Percentiles rank a stretch among this genome's conserved stretches.
These are phyloP conservation scores for Petrosia ficiformis DNA, from an alignment of 37 sponge, comb jelly and placozoan species.

Conservation along the genomic window DNA sequence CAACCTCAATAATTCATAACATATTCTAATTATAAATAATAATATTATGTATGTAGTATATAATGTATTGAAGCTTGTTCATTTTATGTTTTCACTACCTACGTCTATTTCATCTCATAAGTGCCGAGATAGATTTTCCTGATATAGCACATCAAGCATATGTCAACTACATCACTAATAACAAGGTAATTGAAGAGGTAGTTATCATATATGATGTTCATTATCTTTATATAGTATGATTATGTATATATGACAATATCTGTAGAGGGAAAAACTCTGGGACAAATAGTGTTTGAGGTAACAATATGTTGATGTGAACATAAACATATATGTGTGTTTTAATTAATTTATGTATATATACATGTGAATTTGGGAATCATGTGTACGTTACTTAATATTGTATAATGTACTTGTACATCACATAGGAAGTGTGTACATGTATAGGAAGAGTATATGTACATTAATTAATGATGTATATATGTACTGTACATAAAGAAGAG, in stretches of 20 bases:
- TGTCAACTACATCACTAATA: background rate
- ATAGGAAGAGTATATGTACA: background rate
- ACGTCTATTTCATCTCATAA: background rate
- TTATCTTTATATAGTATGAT: conserved; percentile 12
- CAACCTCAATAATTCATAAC: too few relatives aligned
- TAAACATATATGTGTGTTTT: too few relatives aligned
- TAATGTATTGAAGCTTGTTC: too few relatives aligned
- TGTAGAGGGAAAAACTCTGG: conserved; percentile 51
- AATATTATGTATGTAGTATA: too few relatives aligned
- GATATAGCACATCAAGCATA: conserved; percentile 5
- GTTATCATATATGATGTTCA: background rate
- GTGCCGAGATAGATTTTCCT: background rate
- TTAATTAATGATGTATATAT: too few relatives aligned
- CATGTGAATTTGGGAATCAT: too few relatives aligned
- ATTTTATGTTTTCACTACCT: too few relatives aligned
- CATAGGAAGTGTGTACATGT: background rate
- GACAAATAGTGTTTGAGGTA: conserved; percentile 60
- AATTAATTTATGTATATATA: too few relatives aligned
- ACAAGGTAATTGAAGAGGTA: background rate
- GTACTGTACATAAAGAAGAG: too few relatives aligned
- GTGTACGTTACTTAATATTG: too few relatives aligned
- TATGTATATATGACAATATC: conserved; percentile 59
- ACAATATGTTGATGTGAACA: background rate
- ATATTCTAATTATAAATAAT: too few relatives aligned
- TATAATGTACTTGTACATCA: background rate